Percentiles rank a stretch among this genome's conserved stretches.
phyloP scores from a whole-genome alignment of 2,797 vertebrate species.

The Cephalopachus bancanus region DNA sequence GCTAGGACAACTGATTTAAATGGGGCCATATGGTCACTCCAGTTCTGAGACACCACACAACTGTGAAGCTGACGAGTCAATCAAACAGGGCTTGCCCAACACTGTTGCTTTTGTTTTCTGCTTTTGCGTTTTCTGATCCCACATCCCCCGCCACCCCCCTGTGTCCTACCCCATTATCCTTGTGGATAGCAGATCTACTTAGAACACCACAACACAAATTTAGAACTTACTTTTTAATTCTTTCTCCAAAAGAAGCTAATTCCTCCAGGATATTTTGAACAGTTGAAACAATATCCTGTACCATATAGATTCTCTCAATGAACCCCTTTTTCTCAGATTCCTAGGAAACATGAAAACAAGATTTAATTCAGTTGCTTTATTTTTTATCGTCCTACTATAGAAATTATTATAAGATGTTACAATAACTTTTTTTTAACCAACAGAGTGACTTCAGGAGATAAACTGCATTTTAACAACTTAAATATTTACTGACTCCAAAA shows the following conservation, averaged over 20 bases:
- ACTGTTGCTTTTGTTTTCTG: fast-evolving
- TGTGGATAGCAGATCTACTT: neutral
- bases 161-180: fast-evolving
- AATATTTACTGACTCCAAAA: neutral
- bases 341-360: conserved; percentile 87
- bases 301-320: conserved; percentile 98
- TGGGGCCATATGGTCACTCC: neutral
- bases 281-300: conserved; percentile 96
- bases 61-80: neutral
- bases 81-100: neutral
- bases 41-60: neutral
- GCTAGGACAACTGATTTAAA: neutral
- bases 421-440: neutral
- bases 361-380: neutral
- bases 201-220: neutral
- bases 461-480: neutral
- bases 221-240: conserved; percentile 96
- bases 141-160: neutral
- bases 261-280: conserved; percentile 96
- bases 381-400: neutral
- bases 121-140: neutral
- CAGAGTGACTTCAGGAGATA: neutral
- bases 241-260: conserved; percentile 95
- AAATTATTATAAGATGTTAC: neutral
- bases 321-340: conserved; percentile 96